These are phyloP conservation scores for Punctoribates punctum DNA, from an alignment of 2,888 invertebrate species.

Conservation along the genomic window DNA sequence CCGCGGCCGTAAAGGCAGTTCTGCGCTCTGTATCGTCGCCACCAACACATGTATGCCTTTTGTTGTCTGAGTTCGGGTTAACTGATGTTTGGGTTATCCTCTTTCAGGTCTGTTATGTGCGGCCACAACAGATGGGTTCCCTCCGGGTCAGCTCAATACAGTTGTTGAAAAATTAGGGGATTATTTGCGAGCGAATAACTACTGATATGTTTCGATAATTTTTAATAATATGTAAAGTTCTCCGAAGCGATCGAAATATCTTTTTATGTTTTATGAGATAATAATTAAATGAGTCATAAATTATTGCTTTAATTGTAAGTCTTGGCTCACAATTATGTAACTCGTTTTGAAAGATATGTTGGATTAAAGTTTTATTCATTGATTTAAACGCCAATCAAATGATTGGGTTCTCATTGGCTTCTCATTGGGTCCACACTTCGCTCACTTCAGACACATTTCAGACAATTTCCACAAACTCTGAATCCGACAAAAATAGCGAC, in stretches of 20 bases:
- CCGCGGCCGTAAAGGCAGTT: conserved; percentile 49
- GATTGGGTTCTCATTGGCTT: too few species aligned
- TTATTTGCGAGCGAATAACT: conserved; percentile 49
- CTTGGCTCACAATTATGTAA: conserved; percentile 3
- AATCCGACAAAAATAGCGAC: conserved; percentile 9
- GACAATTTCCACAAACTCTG: neutral
- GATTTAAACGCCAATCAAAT: neutral
- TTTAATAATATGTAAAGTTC: conserved; percentile 7
- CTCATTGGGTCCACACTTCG: too few species aligned
- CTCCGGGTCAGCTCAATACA: conserved; percentile 49
- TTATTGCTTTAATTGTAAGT: conserved; percentile 21
- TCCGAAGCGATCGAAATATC: neutral
- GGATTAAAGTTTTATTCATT: conserved; percentile 26
- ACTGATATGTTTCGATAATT: conserved; percentile 43
- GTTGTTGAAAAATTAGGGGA: conserved; percentile 50
- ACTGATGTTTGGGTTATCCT: neutral
- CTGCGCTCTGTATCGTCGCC: conserved; percentile 49
- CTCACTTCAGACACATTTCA: too few species aligned
- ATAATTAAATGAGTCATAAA: conserved; percentile 10
- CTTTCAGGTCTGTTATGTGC: conserved; percentile 48
- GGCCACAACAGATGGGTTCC: conserved; percentile 49
- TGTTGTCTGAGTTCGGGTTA: neutral
- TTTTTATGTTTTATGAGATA: conserved; percentile 9
- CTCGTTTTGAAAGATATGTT: conserved; percentile 20
- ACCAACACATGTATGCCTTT: conserved; percentile 49